Base-by-base conservation (phyloP, 2,888 invertebrate genomes). In the Caenorhabditis afra region DNA sequence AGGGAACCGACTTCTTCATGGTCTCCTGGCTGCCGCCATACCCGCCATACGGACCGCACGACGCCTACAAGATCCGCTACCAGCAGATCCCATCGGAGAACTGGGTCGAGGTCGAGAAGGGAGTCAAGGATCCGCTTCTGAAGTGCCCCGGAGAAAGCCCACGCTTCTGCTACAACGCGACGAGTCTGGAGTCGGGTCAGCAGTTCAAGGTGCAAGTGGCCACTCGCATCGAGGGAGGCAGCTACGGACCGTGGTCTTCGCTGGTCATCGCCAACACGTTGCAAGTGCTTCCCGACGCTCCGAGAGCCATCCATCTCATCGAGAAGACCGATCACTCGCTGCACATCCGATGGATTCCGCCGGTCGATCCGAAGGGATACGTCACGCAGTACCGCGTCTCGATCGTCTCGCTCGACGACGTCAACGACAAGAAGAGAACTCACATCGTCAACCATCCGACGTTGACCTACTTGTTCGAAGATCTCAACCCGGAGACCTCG, bases 11-110 rank as follows among this genome's bases (percentile, higher is more conserved):
- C 74, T 90, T 89, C 85, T 89, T 90, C 81, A 84, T 85, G 77
- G 87, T 90, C 45, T 88, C 89, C 11, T 90, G 90, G 90, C 79
- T 90, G 59, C 90, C 90, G 18, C 90, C 90, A 14, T 90, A 90
- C 70, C 90, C 90, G 35, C 90, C 90, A 45, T 90, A 90, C 75
- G 90, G 90, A 12, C 90, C 90, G 10, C 88, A 90, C 67, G 89
- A 90, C 59, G 80, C 83, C 22, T 90, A 89, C 85, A 89, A 89
- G 82, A 80, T 90, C 20, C 83, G 87, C 22, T 88, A 89, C 61
- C 88, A 87, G 59, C 81, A 85, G 20, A 78, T 89, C n/a, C 86
- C 81, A 20, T 76, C 88, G 11, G 76, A 82, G n/a, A 81, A 87
- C 47, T 89, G 89, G 89, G 68, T 82, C 12, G 79, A 81, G n/a